Base-by-base conservation (phyloP, 2,113 vertebrate genomes). In the Mesoclemmys tuberculata region DNA sequence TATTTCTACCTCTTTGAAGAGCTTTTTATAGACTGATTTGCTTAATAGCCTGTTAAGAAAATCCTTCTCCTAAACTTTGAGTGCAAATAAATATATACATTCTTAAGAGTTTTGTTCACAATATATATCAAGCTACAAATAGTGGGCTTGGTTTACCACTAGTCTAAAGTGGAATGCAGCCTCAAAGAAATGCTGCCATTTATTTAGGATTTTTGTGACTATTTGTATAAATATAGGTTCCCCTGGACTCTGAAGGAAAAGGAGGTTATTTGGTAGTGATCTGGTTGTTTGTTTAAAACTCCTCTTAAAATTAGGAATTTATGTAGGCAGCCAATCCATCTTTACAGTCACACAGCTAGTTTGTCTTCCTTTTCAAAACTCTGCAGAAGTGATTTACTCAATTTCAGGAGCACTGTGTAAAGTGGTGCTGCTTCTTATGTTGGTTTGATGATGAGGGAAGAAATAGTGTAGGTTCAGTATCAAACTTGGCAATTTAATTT, bases 241-340 rank as follows among this genome's bases (percentile, higher is more conserved):
- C 89, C 84, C 84, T 92, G 35, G 84, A 5, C 93, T 88, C 5
- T 0, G 81, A 52, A 55, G 74, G 83, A 86, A 87, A 90, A 61
- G 87, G 80, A 80, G 18, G 27, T 92, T 87, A 77, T 14, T 80
- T 88, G 80, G 79, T 51, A 94, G 85, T 97, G 96, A 93, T 95
- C 92, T 85, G 92, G 49, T 93, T 96, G 96, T 35, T 68, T 61
- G 85, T 68, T 68, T 90, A 92, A 91, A 95, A 91, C 95, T 93
- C 91, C 8, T n/a, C 16, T 68, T 68, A 68, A 68, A 38, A 38
- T 68, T 68, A 68, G 18, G 64, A 68, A 21, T 68, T 68, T 68
- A n/a, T 21, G 64, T 68, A 38, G 18, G 35, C 35, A 68, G 18
- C 18, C 8, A 68, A n/a, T n/a, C 64, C 35, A 22, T 38, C 18